Evolutionary conservation across 2,888 invertebrate genomes (phyloP), one percentile per base, ranked within the genome.

Genomic region (Phaonia tiefii): DNA sequence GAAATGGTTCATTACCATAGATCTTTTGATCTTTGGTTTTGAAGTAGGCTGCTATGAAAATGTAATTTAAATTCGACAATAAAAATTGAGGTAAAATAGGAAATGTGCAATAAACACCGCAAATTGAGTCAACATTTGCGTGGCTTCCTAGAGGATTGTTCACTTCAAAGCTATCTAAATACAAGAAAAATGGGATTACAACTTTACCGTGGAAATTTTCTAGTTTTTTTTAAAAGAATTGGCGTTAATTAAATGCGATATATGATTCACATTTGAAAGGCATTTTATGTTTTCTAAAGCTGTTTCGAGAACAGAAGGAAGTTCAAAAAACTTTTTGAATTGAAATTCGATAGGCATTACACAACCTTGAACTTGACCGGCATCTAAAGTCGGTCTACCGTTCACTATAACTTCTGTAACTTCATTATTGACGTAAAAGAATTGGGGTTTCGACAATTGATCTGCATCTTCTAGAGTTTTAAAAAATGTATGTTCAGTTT

Each of bases 121-220:
- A 81, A 73, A 79, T 70, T 7, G 72, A 65, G 42, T 79, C 78
- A 10, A 71, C 71, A 67, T 74, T 79, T 22, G 79, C 67, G 56
- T 82, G 79, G 54, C 79, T 76, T 5, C 82, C 82, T 60, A 79
- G 65, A 3, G 82, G 82, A 17, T 80, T 80, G 51, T 75, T 72
- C 0, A 67, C 49, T 65, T 79, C 82, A 71, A 82, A 82, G 15
- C 56, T 75, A 70, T 79, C 75, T 0, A 79, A 46, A 56, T 82
- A 82, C 26, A 82, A 26, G 13, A 82, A 69, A 63, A 26, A 72
- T 56, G 81, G 78, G n/a, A 79, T 75, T 3, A 75, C 58, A 25
- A 31, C 71, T 77, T 75, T 77, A 44, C 37, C 39, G 44, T 20
- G 2, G 70, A 73, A 58, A 66, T 51, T 20, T 11, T 26, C 17